These are phyloP conservation scores for Turritopsis dohrnii DNA, from an alignment of 30 jellyfish, hydroid and myxozoan species.

Conservation along the genomic window DNA sequence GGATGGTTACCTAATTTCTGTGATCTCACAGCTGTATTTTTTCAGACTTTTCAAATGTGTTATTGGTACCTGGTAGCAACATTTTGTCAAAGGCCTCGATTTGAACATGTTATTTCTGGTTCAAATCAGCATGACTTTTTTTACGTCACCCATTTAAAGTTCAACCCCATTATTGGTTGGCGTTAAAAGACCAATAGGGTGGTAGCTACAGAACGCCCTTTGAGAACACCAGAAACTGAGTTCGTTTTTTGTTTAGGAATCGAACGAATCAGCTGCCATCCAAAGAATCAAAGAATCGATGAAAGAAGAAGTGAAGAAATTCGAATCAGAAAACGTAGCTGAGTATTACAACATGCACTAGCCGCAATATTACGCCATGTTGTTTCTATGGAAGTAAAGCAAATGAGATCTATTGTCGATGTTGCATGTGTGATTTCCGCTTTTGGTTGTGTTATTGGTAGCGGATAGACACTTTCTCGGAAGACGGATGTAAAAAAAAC, in stretches of 20 bases:
- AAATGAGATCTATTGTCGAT: not conserved
- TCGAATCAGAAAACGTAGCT: conserved; percentile 64
- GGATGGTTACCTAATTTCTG: no score
- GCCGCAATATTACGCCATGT: not conserved
- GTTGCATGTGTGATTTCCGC: not conserved
- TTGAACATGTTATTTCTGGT: no score
- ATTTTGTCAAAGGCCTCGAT: no score
- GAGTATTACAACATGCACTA: conserved; percentile 44
- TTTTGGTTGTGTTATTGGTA: not conserved
- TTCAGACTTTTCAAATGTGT: not conserved
- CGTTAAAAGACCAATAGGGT: no score
- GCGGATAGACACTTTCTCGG: not conserved
- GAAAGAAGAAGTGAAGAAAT: conserved; percentile 92
- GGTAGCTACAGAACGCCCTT: no score
- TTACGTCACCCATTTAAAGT: no score
- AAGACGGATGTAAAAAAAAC: not conserved
- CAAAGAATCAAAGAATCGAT: conserved; percentile 94
- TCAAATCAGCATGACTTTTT: no score
- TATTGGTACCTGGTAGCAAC: no score
- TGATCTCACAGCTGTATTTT: not conserved
- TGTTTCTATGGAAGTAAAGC: not conserved
- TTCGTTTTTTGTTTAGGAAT: conserved; percentile 41
- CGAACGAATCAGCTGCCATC: conserved; percentile 82
- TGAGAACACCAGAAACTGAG: not conserved
- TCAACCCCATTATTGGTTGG: not conserved